These are phyloP conservation scores for Parapsyche elsis DNA, from an alignment of 1,140 invertebrate genomes.

Conservation along the genomic window DNA sequence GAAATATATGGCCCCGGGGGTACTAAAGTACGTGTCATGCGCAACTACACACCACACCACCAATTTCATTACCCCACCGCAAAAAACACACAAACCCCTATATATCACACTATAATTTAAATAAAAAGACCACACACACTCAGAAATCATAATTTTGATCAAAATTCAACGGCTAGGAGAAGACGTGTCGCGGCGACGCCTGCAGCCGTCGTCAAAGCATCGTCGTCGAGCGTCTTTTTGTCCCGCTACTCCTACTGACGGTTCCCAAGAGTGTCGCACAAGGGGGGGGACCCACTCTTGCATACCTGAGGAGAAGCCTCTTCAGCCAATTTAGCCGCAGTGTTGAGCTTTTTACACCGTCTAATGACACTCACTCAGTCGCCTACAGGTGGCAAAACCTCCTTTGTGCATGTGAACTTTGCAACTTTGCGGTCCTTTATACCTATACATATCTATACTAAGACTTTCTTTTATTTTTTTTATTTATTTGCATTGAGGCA, in stretches of 20 bases:
- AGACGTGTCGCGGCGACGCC: not conserved
- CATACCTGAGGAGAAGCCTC: constrained; percentile 1
- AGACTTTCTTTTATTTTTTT: too few relatives aligned
- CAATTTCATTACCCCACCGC: not conserved
- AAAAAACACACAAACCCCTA: not conserved
- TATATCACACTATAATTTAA: not conserved
- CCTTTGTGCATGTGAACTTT: too few relatives aligned
- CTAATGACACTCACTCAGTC: not conserved
- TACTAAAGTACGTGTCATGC: constrained; percentile 47
- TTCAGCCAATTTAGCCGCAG: constrained; percentile 23
- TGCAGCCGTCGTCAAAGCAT: constrained; percentile 9
- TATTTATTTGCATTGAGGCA: too few relatives aligned
- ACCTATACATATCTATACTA: too few relatives aligned
- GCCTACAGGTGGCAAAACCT: too few relatives aligned
- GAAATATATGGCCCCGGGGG: constrained; percentile 51
- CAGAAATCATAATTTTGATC: constrained; percentile 1
- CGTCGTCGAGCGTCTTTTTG: not conserved
- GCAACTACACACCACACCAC: constrained; percentile 40
- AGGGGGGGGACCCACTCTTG: not conserved
- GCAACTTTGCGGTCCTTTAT: too few relatives aligned
- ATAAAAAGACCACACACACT: not conserved
- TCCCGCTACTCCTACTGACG: not conserved
- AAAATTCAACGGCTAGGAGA: not conserved
- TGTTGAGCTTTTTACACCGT: constrained; percentile 25
- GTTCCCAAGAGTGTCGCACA: not conserved